Conservation (phyloP, 2,113 vertebrate genomes). For the Bos indicus region DNA sequence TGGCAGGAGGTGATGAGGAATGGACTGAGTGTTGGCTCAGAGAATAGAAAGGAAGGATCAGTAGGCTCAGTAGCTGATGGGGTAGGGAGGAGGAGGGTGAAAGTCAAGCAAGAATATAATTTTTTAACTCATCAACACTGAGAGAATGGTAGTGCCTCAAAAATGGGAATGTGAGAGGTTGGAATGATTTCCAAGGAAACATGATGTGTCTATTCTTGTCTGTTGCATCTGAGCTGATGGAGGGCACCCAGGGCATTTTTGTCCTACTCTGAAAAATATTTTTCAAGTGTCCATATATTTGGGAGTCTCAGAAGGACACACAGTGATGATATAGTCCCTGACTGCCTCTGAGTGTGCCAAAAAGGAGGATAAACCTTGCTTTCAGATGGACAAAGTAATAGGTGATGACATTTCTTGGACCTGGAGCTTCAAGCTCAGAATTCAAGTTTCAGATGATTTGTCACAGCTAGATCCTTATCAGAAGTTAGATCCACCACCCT, state of each 20-base stretch:
- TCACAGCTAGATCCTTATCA: background rate
- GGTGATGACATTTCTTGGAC: background rate
- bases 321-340: background rate
- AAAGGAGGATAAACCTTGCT: background rate
- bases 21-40: background rate
- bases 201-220: no score
- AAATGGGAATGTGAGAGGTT: background rate
- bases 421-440: background rate
- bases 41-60: background rate
- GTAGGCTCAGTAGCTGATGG: background rate
- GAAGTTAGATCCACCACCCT: background rate
- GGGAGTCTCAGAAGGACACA: background rate
- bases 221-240: background rate
- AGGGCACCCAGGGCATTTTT: background rate
- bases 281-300: background rate
- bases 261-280: background rate
- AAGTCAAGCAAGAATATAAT: background rate
- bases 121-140: background rate
- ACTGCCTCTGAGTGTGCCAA: background rate
- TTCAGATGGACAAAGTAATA: background rate
- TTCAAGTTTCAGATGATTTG: background rate
- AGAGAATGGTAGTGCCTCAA: background rate
- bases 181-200: background rate
- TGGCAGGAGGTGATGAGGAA: background rate
- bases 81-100: background rate